These are phyloP conservation scores for Drosophila robusta DNA, from an alignment of 2,888 invertebrate genomes.

Conservation along the genomic window DNA sequence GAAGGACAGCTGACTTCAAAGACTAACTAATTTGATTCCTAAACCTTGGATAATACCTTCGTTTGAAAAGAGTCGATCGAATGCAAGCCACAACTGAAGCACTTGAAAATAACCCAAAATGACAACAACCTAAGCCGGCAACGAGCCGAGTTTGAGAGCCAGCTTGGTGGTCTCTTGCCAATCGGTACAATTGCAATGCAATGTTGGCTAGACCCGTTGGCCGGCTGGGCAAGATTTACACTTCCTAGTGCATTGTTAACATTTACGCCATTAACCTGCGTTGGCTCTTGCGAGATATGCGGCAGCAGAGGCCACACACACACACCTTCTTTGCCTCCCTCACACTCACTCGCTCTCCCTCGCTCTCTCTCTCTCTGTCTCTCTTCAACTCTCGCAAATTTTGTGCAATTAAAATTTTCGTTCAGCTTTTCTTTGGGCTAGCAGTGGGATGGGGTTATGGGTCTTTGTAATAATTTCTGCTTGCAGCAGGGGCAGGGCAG, in stretches of 20 bases:
- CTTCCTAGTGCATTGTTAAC: constrained; percentile 81
- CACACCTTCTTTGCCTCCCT: constrained; percentile 5
- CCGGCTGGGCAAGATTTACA: constrained; percentile 71
- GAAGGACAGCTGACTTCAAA: background rate
- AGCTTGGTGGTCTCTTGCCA: constrained; percentile 38
- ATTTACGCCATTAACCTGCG: constrained; percentile 81
- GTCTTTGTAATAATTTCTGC: constrained; percentile 77
- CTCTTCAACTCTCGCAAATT: constrained; percentile 50
- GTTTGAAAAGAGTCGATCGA: background rate
- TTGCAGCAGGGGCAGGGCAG: constrained; percentile 36
- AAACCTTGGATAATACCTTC: background rate
- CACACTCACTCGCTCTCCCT: background rate
- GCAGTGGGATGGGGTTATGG: constrained; percentile 55
- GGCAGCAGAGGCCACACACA: constrained; percentile 50
- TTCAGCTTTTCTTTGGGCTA: constrained; percentile 67
- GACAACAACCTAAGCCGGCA: constrained; percentile 28
- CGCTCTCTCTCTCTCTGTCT: constrained; percentile 7
- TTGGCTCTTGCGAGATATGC: constrained; percentile 71
- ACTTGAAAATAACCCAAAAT: constrained; percentile 23
- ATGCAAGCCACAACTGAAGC: background rate
- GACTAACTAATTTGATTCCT: background rate
- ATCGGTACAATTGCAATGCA: constrained; percentile 25
- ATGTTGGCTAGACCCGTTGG: constrained; percentile 22
- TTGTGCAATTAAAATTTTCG: constrained; percentile 80
- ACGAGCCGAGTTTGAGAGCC: constrained; percentile 19